Base-by-base conservation (phyloP, 1,140 invertebrate species). In the Drosophila subpulchrella region DNA sequence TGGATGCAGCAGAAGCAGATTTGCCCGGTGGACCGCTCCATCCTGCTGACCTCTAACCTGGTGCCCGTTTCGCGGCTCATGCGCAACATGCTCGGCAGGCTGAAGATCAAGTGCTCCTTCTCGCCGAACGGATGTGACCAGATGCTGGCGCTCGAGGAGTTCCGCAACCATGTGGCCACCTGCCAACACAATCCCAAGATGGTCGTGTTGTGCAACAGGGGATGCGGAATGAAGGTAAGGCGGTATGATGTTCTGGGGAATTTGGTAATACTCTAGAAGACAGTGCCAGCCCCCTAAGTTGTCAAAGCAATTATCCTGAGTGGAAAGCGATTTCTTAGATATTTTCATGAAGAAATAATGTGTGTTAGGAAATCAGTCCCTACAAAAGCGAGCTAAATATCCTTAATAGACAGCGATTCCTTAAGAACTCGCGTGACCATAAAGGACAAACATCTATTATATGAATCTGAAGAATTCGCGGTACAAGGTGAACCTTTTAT, bases 41-140 rank as follows among this genome's bases (percentile, higher is more conserved):
- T 66, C 3, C 34, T 89, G 1, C 3, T 60, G 38, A 17, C 51
- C 0, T n/a, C 17, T 0, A 65, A 84, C 7, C 11, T 88, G 53
- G 67, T 78, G 17, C 34, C 60, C 7, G 73, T 58, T 3, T 79
- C 84, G 0, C 76, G 84, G 0, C 50, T 88, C 7, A 80, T 88
- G 84, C 84, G 84, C 12, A 89, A 89, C 39, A 84, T 88, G 80
- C 73, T 88, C 6, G 46, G 39, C 0, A 68, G 84, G 0, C 11
- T 84, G 6, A 70, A 61, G 54, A 88, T 88, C 12, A 67, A 66
- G 34, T 88, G 84, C n/a, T 36, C 17, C 27, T 89, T 74, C 17
- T 34, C 63, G 0, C 76, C 68, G 0, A 62, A 71, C 47, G 84
- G 85, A 0, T 88, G 84, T 15, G 0, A 24, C 0, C 46, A 41